Evolutionary conservation across 2,797 vertebrate genomes (phyloP), one percentile per base, ranked within the genome.

Genomic region (Periparus ater): DNA sequence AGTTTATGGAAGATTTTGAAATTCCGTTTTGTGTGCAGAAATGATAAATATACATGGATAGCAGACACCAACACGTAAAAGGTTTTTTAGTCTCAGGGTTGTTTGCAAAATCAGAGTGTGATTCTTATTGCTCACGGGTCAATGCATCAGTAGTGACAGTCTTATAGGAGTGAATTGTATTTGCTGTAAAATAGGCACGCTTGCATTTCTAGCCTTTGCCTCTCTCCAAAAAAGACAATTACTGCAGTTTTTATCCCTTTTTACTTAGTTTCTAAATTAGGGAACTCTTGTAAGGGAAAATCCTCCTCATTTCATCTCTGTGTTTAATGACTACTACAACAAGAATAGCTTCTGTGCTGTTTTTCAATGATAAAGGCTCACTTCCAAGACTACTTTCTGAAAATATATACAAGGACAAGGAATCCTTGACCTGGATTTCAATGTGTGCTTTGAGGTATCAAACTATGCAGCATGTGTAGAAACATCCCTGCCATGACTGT

Each of bases 291-390:
- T 36, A 66, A 72, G 22, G 21, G 26, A 72, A 65, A 77, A 3
- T 32, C 18, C 60, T 65, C 18, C 60, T 42, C 22, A 36, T 66
- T 78, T 40, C 18, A 36, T 6, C 14, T 36, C 13, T 40, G 5
- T 47, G 13, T 54, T 72, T 47, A 47, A 47, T 58, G 15, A 42
- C 9, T 17, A 23, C 21, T 22, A 17, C 30, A 68, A 30, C 1
- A 62, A 40, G 40, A 72, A 47, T 30, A 60, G 7, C 1, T 60
- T 53, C 30, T 60, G 22, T 0, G 0, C 36, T 53, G 16, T 48
- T 72, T 65, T 66, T 15, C 22, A 19, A 47, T 21, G 16, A 21
- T 17, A 22, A 13, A 70, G 38, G 6, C 16, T 86, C 21, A 29
- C 3, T 77, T 38, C 20, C 3, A 9, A 51, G 32, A 9, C 9